Base-by-base conservation (phyloP, 2,113 vertebrate genomes). In the Ursus arctos region DNA sequence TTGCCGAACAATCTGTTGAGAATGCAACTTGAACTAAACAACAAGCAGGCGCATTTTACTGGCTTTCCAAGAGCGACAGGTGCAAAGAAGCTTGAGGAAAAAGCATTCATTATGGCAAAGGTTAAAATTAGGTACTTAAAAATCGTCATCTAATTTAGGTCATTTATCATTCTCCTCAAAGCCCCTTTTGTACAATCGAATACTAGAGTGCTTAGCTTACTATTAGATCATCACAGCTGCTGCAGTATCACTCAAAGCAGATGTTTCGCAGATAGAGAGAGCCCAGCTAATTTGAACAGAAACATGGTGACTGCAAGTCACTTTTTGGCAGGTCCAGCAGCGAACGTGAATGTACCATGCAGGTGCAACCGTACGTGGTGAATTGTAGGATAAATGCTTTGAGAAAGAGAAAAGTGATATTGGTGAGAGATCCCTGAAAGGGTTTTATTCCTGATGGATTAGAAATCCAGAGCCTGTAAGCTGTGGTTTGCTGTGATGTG, bases 91-190 rank as follows among this genome's bases (percentile, higher is more conserved):
- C 97, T 97, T 97, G 91, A 98, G 91, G 49, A 98, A 98, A 98
- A 96, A 95, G 92, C 95, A 88, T 97, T 98, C 96, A 98, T 99
- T 98, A 98, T 85, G 61, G 94, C 67, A 82, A 98, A 98, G 97
- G 98, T 98, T 99, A 98, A 98, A 98, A 99, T 98, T 97, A 98
- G 98, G 92, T 97, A 95, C 98, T 99, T 99, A 97, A 98, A 98
- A 98, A 97, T 93, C 88, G 59, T 98, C 97, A 98, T 96, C 97
- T 99, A 99, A 99, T 99, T 99, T 98, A 98, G 98, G 98, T 98
- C 98, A 98, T 99, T 99, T 98, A 98, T 99, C 98, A 99, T 98
- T 96, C 97, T 98, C 83, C 97, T 99, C 98, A 98, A 99, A 99
- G 96, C 96, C 96, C 91, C 98, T 98, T 99, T 99, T 98, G 97